These are phyloP conservation scores for Acromyrmex charruanus DNA, from an alignment of 1,140 invertebrate species.

Conservation along the genomic window DNA sequence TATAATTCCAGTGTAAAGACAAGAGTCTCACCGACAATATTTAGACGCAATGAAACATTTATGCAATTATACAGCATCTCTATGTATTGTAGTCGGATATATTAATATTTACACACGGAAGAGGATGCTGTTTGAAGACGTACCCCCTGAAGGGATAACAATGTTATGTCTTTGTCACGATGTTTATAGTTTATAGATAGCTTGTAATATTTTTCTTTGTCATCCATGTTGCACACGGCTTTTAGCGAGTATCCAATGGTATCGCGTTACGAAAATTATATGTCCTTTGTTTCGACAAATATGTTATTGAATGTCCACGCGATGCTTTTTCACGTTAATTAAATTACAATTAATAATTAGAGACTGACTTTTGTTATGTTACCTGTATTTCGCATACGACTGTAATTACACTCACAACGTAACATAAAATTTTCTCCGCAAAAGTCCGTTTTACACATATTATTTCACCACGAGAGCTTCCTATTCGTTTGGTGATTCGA, in stretches of 20 bases:
- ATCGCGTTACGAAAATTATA: slow-evolving; percentile 35
- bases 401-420: slow-evolving; percentile 17
- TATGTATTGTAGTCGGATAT: background rate
- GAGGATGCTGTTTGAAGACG: slow-evolving; percentile 37
- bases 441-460: slow-evolving; percentile 37
- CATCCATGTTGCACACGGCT: background rate
- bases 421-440: slow-evolving; percentile 23
- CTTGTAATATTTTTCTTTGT: slow-evolving; percentile 27
- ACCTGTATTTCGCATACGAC: background rate
- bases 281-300: slow-evolving; percentile 30
- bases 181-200: background rate
- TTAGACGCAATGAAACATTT: slow-evolving; percentile 55
- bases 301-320: slow-evolving; percentile 1
- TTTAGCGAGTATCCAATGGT: slow-evolving; percentile 8
- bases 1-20: slow-evolving; percentile 52
- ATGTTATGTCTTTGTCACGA: background rate
- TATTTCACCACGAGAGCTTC: slow-evolving; percentile 5
- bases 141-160: slow-evolving; percentile 10
- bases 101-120: slow-evolving; percentile 58
- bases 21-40: slow-evolving; percentile 44
- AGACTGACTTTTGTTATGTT: slow-evolving; percentile 26
- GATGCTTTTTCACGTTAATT: slow-evolving; percentile 38
- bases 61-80: slow-evolving; percentile 26
- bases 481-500: background rate
- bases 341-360: slow-evolving; percentile 51